Percentiles rank a stretch among this genome's conserved stretches.
Evolutionary conservation across 1,140 invertebrate species (phyloP).

Genomic region (Varroa destructor): DNA sequence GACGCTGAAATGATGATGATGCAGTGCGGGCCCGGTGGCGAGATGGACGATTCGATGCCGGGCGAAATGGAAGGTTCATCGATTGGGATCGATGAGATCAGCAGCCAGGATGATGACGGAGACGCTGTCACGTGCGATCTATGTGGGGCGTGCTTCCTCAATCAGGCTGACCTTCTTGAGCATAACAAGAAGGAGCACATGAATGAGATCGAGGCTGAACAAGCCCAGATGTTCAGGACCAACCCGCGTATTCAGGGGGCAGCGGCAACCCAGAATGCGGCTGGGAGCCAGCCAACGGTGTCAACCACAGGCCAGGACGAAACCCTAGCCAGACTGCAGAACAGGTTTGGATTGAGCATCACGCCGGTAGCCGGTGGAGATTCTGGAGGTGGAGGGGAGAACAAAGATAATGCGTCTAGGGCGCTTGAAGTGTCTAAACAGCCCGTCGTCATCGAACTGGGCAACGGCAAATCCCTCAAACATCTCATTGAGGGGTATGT

Average conservation of each 20-base stretch:
- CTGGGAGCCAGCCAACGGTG: too few species aligned
- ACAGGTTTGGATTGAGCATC: slow-evolving; percentile 34
- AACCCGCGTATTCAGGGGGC: slow-evolving; percentile 38
- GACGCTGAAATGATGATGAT: slow-evolving; percentile 25
- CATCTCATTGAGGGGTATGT: slow-evolving; percentile 28
- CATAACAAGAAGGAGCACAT: slow-evolving; percentile 39
- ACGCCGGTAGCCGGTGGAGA: slow-evolving; percentile 28
- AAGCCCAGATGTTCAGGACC: slow-evolving; percentile 37
- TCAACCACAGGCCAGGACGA: background rate
- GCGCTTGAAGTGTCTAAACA: background rate
- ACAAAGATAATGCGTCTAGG: background rate
- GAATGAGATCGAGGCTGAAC: slow-evolving; percentile 10
- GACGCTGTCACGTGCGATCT: slow-evolving; percentile 20
- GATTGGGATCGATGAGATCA: slow-evolving; percentile 24
- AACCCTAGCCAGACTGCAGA: slow-evolving; percentile 18
- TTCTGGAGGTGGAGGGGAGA: background rate
- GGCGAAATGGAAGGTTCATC: slow-evolving; percentile 26
- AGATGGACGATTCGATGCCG: slow-evolving; percentile 22
- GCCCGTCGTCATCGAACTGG: slow-evolving; percentile 26
- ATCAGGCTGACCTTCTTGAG: slow-evolving; percentile 40
- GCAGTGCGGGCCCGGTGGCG: background rate
- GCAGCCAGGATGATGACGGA: background rate
- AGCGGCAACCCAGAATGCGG: slow-evolving; percentile 29
- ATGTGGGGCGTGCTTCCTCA: slow-evolving; percentile 27
- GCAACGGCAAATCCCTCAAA: slow-evolving; percentile 27